phyloP scores from a whole-genome alignment of 2,797 vertebrate genomes.

The Phataginus tricuspis region DNA sequence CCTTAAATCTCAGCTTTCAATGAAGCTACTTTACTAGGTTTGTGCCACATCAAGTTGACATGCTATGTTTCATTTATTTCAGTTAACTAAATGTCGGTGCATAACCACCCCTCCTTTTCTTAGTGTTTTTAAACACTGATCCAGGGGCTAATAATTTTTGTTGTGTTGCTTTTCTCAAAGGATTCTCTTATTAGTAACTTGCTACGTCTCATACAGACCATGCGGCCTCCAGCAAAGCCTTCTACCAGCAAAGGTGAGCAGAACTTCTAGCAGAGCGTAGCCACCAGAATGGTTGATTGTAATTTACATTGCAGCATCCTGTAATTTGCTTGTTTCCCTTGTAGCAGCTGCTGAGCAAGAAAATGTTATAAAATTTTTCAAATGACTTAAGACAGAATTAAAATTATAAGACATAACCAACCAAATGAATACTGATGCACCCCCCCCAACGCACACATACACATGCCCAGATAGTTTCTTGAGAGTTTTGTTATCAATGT shows the following conservation, averaged over 20 bases:
- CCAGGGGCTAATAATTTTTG: neutral
- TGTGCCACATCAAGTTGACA: neutral
- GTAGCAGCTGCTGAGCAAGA: neutral
- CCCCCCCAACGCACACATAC: too few relatives aligned
- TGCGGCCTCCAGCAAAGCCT: slow-evolving; percentile 92
- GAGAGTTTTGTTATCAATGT: neutral
- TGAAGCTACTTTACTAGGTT: neutral
- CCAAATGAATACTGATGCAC: neutral
- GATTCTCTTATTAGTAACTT: slow-evolving; percentile 96
- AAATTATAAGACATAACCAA: neutral
- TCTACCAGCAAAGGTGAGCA: slow-evolving; percentile 90
- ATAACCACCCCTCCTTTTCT: neutral
- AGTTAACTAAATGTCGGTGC: neutral
- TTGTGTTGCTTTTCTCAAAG: slow-evolving; percentile 81
- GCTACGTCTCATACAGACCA: slow-evolving; percentile 97
- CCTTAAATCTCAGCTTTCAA: neutral
- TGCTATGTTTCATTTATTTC: neutral
- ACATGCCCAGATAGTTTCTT: neutral
- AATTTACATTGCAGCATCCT: neutral
- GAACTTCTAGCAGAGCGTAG: neutral
- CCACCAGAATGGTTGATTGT: neutral
- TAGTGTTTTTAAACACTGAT: slow-evolving; percentile 11
- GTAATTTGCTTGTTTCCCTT: neutral
- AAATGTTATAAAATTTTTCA: neutral
- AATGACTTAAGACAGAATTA: neutral